A percentile compares a stretch with the other conserved stretches of the same genome.
These are phyloP conservation scores for Torymus tubicola DNA, from an alignment of 2,888 invertebrate species.

Conservation along the genomic window DNA sequence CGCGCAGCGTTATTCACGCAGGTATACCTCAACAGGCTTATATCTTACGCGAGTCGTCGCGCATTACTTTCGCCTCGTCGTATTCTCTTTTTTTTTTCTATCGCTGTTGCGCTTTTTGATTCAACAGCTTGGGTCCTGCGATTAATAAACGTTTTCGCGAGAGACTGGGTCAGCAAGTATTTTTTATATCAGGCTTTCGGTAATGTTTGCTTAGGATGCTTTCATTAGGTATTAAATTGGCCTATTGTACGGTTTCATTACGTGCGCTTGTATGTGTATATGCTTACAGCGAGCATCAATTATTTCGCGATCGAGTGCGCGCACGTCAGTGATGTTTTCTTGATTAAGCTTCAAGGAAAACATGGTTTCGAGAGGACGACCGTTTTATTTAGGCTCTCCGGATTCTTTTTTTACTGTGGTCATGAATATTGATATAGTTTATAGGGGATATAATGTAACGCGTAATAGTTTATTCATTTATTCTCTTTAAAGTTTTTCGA, in stretches of 20 bases:
- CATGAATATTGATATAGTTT: constrained; percentile 13
- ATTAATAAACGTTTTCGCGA: too few species aligned
- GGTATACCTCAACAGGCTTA: too few species aligned
- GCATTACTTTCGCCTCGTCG: too few species aligned
- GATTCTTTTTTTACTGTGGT: background rate
- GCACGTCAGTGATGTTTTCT: constrained; percentile 29
- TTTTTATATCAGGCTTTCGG: background rate
- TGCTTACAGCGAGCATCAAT: background rate
- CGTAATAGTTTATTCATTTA: background rate
- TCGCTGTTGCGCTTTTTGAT: background rate
- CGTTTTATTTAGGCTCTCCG: background rate
- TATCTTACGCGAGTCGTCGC: too few species aligned
- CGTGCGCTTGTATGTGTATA: background rate
- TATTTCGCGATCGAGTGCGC: constrained; percentile 8
- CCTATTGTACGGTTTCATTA: constrained; percentile 49
- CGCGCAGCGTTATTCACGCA: background rate
- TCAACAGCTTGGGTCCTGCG: constrained; percentile 12
- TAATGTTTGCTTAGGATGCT: constrained; percentile 61
- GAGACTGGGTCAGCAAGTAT: too few species aligned
- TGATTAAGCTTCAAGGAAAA: constrained; percentile 18
- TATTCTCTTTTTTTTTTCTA: background rate
- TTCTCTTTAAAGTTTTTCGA: too few species aligned
- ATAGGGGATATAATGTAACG: background rate
- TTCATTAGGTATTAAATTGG: constrained; percentile 59
- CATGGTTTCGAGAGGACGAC: background rate